Base-by-base conservation (phyloP, 2,888 invertebrate species). In the Oligia strigilis region DNA sequence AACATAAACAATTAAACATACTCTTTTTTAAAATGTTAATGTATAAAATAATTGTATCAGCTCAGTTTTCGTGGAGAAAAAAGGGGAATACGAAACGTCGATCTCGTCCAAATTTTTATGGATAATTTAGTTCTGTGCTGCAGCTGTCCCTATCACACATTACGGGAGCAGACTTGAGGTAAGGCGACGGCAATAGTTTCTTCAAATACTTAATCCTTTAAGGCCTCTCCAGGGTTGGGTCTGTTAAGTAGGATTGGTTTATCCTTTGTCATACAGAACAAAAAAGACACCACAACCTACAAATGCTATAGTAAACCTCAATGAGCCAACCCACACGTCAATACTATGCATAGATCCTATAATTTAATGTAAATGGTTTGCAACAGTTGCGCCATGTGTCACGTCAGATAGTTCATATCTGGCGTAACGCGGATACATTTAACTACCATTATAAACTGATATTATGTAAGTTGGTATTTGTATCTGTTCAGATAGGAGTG, bases 401-500 rank as follows among this genome's bases (percentile, higher is more conserved):
- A 55, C 40, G 46, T 58, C n/a, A 46, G 84, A 23, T 5, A 40
- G 5, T 40, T 40, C 40, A 40, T 64, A 84, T 80, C 17, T 72
- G 80, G n/a, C 64, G 69, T 72, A 80, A 80, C 72, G 49, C 81
- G 81, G 64, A 84, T 65, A 72, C 43, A 64, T 80, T 80, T 64
- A 14, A n/a, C 43, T 65, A 66, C 73, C 72, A 72, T 80, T 72
- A 62, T 72, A 67, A 62, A 62, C 29, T 52, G n/a, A 67, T 72
- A 67, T 84, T 81, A 69, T 40, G 58, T 80, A 82, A 82, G 64
- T 4, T 58, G 58, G 46, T 62, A 80, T 84, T 80, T 72, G 80
- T 81, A 55, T 72, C 70, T 74, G 72, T 67, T 36, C 2, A 80
- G 83, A 76, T 76, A 58, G 29, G 1, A 75, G 40, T 5, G 49